A percentile compares a stretch with the other conserved stretches of the same genome.
Conservation (phyloP, 2,113 vertebrate species). For the Piaya cayana region DNA sequence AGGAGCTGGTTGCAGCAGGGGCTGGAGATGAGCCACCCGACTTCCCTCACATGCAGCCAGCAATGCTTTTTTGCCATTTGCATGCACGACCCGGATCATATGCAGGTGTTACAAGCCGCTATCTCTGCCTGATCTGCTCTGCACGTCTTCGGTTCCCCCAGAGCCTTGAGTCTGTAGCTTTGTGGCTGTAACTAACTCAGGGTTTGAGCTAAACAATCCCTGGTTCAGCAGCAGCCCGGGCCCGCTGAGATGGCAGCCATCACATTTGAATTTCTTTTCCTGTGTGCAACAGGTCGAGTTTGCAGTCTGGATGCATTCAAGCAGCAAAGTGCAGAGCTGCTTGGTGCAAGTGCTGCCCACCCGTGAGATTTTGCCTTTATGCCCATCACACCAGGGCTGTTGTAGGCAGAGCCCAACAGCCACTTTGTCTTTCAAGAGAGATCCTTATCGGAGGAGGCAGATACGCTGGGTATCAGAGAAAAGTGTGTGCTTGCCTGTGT, state of each 20-base stretch:
- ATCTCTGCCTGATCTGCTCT: slow-evolving; percentile 5
- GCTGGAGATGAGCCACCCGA: background rate
- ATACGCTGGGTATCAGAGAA: background rate
- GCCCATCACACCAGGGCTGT: background rate
- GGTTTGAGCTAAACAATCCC: background rate
- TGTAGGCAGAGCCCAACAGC: background rate
- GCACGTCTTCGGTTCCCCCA: background rate
- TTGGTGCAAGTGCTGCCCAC: background rate
- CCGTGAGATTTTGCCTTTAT: background rate
- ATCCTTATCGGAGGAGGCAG: background rate
- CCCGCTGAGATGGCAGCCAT: background rate
- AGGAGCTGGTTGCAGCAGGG: background rate
- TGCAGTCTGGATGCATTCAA: background rate
- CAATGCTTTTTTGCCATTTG: background rate
- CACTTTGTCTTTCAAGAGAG: background rate
- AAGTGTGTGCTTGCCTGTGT: background rate
- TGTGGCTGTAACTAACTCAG: background rate
- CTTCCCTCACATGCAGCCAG: background rate
- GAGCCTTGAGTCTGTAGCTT: background rate
- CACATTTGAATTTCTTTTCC: background rate
- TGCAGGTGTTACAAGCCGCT: background rate
- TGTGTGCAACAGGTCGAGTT: background rate
- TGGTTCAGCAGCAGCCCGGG: background rate
- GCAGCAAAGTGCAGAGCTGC: background rate
- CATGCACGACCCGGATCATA: background rate